Percentiles rank a stretch among this genome's conserved stretches.
phyloP scores from a whole-genome alignment of 2,797 vertebrate species.

The Perodicticus potto region DNA sequence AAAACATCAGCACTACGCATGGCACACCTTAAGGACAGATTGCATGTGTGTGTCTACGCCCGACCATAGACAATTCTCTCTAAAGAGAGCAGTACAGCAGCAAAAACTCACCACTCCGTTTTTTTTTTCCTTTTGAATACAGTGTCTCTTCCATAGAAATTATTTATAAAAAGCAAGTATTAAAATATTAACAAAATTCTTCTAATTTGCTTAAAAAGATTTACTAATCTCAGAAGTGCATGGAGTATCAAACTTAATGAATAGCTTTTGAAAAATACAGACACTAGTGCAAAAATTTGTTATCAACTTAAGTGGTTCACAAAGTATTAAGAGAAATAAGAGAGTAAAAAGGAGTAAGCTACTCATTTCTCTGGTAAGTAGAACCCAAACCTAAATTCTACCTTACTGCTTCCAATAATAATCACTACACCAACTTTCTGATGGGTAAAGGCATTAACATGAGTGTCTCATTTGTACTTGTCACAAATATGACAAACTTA shows the following conservation, averaged over 20 bases:
- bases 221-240: neutral
- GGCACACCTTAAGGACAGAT: neutral
- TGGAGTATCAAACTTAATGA: conserved; percentile 13
- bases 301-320: neutral
- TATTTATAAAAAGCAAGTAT: conserved; percentile 61
- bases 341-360: neutral
- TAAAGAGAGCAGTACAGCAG: neutral
- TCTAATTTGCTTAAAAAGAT: neutral
- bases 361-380: neutral
- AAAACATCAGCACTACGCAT: neutral
- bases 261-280: conserved; percentile 49
- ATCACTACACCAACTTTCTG: neutral
- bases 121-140: conserved; percentile 44
- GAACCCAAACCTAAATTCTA: neutral
- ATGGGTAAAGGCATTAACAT: neutral
- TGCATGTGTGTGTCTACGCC: neutral
- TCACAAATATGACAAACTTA: neutral
- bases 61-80: neutral
- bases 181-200: conserved; percentile 56
- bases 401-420: neutral
- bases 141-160: neutral
- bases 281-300: neutral
- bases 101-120: neutral
- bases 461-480: neutral
- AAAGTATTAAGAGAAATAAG: conserved; percentile 46